Evolutionary conservation across 1,140 invertebrate genomes (phyloP).

Genomic region (Anoplolepis gracilipes): DNA sequence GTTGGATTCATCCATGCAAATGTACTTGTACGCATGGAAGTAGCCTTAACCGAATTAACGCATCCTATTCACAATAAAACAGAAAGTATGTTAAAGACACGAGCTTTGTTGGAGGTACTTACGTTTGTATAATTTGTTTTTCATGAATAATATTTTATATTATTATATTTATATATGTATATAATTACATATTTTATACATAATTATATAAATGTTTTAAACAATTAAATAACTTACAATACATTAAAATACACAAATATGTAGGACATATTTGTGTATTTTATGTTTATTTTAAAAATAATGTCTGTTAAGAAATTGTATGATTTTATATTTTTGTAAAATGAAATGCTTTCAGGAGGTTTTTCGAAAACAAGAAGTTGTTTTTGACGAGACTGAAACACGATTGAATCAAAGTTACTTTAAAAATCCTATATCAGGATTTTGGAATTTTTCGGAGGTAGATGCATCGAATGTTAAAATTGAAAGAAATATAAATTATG

Average conservation of each 20-base stretch:
- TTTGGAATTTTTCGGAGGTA: constrained; percentile 65
- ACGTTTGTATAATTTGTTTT: not conserved
- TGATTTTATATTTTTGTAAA: not conserved
- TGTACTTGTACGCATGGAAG: constrained; percentile 70
- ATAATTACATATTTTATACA: not conserved
- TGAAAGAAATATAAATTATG: constrained; percentile 46
- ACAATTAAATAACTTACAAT: not conserved
- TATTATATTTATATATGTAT: not conserved
- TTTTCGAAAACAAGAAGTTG: constrained; percentile 69
- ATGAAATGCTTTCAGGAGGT: constrained; percentile 62
- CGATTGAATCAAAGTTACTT: constrained; percentile 62
- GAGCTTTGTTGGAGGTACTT: constrained; percentile 66
- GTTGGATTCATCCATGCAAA: constrained; percentile 75
- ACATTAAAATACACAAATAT: not conserved
- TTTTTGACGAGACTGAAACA: constrained; percentile 65
- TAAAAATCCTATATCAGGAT: constrained; percentile 53
- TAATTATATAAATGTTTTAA: not conserved
- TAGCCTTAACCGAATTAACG: constrained; percentile 54
- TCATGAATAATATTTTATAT: not conserved
- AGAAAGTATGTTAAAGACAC: constrained; percentile 66
- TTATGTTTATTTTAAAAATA: not conserved
- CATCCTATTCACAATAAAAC: constrained; percentile 62
- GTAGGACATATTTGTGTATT: not conserved
- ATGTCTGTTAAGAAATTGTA: not conserved
- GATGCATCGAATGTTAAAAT: constrained; percentile 47